Evolutionary conservation across 92 coral and sea anemone genomes (phyloP).

Genomic region (Micromussa lordhowensis): DNA sequence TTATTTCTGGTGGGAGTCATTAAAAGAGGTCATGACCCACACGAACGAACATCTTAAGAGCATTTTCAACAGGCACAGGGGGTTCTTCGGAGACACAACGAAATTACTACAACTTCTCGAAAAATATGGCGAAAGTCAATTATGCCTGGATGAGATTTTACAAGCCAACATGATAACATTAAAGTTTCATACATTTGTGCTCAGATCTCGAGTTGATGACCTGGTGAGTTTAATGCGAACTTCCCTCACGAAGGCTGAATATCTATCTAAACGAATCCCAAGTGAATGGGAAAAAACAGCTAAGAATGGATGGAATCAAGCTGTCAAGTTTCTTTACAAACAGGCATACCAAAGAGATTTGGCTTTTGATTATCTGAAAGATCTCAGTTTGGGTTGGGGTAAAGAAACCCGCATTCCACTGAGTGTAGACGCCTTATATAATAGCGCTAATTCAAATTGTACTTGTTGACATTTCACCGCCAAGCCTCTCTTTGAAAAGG

Average conservation of each 20-base stretch:
- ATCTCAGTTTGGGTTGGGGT: slow-evolving; percentile 17
- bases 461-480: no score
- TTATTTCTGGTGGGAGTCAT: background rate
- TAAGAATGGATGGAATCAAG: slow-evolving; percentile 2
- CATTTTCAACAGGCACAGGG: background rate
- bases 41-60: background rate
- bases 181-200: background rate
- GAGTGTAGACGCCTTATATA: background rate
- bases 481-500: background rate
- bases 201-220: background rate
- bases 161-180: background rate
- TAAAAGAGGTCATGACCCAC: background rate
- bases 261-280: slow-evolving; percentile 4
- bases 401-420: slow-evolving; percentile 14
- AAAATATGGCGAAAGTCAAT: slow-evolving; percentile 22
- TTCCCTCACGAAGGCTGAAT: background rate
- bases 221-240: background rate
- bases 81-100: background rate
- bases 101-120: background rate
- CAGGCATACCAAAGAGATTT: slow-evolving; percentile 7
- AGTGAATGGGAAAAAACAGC: background rate
- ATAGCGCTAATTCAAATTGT: no score
- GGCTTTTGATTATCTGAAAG: slow-evolving; percentile 7
- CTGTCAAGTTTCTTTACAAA: slow-evolving; percentile 28
- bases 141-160: slow-evolving; percentile 8